Conservation (phyloP, 2,888 invertebrate genomes). For the Ophion obscuratus region DNA sequence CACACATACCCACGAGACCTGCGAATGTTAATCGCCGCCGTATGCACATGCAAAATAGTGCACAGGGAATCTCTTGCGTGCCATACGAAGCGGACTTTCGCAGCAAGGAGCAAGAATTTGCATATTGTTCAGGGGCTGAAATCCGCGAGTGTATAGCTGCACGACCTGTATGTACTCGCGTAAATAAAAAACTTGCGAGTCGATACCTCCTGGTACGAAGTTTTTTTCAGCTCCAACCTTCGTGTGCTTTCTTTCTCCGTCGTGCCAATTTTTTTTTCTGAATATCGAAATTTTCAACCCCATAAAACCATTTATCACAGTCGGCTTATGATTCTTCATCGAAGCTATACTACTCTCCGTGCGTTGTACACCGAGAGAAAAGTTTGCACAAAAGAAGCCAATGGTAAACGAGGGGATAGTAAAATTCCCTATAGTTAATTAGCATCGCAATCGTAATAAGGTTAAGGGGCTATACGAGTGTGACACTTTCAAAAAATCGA, state of each 20-base stretch:
- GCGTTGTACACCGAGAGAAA: no score
- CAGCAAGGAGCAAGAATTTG: slow-evolving; percentile 62
- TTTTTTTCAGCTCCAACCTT: neutral
- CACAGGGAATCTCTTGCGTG: slow-evolving; percentile 71
- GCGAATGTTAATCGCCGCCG: slow-evolving; percentile 32
- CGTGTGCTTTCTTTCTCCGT: neutral
- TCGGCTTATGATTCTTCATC: no score
- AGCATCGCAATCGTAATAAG: no score
- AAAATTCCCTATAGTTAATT: no score
- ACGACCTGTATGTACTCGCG: neutral
- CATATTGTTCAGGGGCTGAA: slow-evolving; percentile 67
- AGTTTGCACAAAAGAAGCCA: no score
- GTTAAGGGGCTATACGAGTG: no score
- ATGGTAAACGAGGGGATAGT: no score
- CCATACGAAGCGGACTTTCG: slow-evolving; percentile 22
- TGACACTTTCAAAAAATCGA: no score
- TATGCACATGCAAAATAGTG: slow-evolving; percentile 43
- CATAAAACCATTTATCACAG: no score
- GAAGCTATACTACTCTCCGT: no score
- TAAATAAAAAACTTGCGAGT: slow-evolving; percentile 49
- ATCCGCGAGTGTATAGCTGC: slow-evolving; percentile 30
- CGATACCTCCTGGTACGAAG: slow-evolving; percentile 61
- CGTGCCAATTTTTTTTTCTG: slow-evolving; percentile 1
- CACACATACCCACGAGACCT: slow-evolving; percentile 39
- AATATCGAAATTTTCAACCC: no score